Conservation (phyloP, 2,113 vertebrate species). For the Patagioenas fasciata region DNA sequence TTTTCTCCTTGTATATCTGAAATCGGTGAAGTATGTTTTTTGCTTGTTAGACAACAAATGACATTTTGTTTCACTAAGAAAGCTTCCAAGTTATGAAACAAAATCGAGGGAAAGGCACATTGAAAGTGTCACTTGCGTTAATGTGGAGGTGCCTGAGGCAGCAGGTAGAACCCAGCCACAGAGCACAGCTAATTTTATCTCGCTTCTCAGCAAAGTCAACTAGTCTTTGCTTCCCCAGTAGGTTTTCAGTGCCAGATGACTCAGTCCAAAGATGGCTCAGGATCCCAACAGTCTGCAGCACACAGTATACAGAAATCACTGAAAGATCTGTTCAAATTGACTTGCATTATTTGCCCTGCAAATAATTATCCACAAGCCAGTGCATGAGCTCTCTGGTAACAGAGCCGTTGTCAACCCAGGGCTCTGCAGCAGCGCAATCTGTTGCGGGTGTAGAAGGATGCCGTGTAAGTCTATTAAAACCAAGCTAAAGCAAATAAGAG, state of each 20-base stretch:
- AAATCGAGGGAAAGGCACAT: not conserved
- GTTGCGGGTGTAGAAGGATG: not conserved
- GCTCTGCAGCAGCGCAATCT: not conserved
- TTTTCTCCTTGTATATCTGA: not conserved
- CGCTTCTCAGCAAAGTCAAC: not conserved
- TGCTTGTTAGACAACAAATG: not conserved
- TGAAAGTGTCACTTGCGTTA: not conserved
- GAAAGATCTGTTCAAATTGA: not conserved
- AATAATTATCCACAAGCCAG: not conserved
- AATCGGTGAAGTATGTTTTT: not conserved
- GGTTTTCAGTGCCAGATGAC: not conserved
- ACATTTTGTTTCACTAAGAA: not conserved
- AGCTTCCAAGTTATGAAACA: not conserved
- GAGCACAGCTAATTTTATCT: not conserved
- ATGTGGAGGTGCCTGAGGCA: not conserved
- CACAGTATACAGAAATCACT: not conserved
- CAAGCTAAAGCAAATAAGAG: not conserved
- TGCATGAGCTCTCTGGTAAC: not conserved
- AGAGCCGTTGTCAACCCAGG: not conserved
- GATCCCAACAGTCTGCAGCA: not conserved
- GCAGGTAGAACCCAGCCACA: not conserved
- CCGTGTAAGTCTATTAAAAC: not conserved
- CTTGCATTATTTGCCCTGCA: not conserved
- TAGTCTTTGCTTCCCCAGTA: not conserved
- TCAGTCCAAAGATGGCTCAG: not conserved